Evolutionary conservation across 2,797 vertebrate species (phyloP).

Genomic region (Gallirallus australis): DNA sequence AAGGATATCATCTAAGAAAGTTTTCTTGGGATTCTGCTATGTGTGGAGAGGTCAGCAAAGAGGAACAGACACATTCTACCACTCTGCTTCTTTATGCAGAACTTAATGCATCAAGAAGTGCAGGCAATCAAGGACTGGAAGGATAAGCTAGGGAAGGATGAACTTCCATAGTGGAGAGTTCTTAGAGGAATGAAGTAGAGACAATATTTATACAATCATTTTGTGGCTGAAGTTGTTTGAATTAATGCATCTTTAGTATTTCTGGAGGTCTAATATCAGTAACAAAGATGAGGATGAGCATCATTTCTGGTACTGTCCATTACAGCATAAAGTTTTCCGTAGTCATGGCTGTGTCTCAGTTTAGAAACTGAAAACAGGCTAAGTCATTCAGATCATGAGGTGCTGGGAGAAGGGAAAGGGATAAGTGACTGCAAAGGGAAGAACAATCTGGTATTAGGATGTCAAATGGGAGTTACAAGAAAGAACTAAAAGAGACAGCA

Average conservation of each 20-base stretch:
- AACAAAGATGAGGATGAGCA: neutral
- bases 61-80: neutral
- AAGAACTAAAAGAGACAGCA: neutral
- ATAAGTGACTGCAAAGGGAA: neutral
- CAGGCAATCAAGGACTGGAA: neutral
- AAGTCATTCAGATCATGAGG: neutral
- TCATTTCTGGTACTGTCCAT: neutral
- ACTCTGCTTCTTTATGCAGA: neutral
- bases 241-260: neutral
- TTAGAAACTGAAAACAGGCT: neutral
- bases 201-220: neutral
- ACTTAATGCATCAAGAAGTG: neutral
- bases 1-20: neutral
- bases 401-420: neutral
- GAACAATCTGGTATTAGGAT: neutral
- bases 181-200: neutral
- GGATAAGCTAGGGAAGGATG: neutral
- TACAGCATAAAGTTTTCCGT: neutral
- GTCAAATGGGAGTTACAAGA: neutral
- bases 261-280: neutral
- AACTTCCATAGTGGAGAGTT: neutral
- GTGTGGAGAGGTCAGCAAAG: neutral
- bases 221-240: neutral
- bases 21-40: neutral
- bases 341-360: neutral